Base-by-base conservation (phyloP, 2,888 invertebrate genomes). In the Watsonalla binaria region DNA sequence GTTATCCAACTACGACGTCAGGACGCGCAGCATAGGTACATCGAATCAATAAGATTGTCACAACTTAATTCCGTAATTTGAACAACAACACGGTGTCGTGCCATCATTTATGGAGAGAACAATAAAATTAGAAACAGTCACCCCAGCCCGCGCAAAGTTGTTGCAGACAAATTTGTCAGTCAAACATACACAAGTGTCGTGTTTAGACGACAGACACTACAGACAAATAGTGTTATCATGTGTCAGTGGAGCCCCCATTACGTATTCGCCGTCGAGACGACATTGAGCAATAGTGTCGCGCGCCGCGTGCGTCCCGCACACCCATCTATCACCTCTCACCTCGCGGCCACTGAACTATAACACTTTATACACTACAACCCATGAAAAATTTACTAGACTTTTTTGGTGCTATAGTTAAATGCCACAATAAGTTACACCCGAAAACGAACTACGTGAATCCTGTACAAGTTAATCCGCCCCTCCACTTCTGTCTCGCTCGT, bases 211-310 rank as follows among this genome's bases (percentile, higher is more conserved):
- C 39, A n/a, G 34, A 49, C 49, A 15, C 9, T 15, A 39, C 42
- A 15, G 14, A 46, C 13, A 49, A 11, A n/a, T 54, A 47, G 6
- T 8, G 11, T 51, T 56, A 46, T 60, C 73, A 73, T 74, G 62
- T 62, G 61, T 60, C 63, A 71, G 58, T 76, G 77, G 76, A 78
- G 59, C 61, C 65, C 68, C 71, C 76, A 81, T 84, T 80, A 82
- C 62, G 70, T 82, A 83, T 83, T 82, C 85, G 65, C 66, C 69
- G 65, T 65, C 66, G 15, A 15, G 65, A 56, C 70, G 82, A 86
- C 88, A 63, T 79, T 88, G 87, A 89, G 84, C 74, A 80, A 88
- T 87, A 80, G 82, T 78, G 74, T 70, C 67, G 67, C 42, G 11
- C 42, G 58, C 50, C 62, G 63, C 61, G 66, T 66, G 74, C 70